These are phyloP conservation scores for Panulirus ornatus DNA, from an alignment of 1,140 invertebrate species.

Conservation along the genomic window DNA sequence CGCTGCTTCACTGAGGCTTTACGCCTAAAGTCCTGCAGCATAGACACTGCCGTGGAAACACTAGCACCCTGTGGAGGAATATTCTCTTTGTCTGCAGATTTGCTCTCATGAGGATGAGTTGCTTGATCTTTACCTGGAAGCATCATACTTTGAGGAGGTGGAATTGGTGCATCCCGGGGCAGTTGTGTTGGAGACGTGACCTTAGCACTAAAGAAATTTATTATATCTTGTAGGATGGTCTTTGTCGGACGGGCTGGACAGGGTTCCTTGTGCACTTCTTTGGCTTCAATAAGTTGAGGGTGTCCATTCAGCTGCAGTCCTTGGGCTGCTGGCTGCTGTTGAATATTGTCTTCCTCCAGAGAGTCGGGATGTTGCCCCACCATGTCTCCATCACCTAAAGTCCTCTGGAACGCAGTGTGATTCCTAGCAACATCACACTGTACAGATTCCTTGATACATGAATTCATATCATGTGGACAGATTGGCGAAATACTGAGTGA, in stretches of 20 bases:
- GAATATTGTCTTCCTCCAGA: too few species aligned
- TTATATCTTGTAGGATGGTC: conserved; percentile 20
- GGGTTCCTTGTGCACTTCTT: neutral
- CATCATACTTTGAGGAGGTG: neutral
- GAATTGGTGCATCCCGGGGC: neutral
- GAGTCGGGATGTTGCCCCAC: too few species aligned
- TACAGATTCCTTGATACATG: neutral
- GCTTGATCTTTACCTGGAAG: neutral
- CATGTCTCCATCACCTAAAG: too few species aligned
- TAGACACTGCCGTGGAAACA: neutral
- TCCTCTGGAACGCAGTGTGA: too few species aligned
- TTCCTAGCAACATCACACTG: too few species aligned
- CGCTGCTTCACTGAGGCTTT: neutral
- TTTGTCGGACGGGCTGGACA: neutral
- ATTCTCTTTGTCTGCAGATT: conserved; percentile 5
- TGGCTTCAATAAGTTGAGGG: neutral
- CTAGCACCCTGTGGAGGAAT: neutral
- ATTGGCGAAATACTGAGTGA: neutral
- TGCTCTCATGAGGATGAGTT: neutral
- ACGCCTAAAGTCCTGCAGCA: neutral
- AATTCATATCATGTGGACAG: neutral
- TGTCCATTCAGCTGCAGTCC: neutral
- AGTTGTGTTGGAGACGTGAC: neutral
- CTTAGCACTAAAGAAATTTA: conserved; percentile 20
- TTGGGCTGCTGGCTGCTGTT: too few species aligned